Evolutionary conservation across 2,888 invertebrate species (phyloP).

Genomic region (Drosophila diplacantha): DNA sequence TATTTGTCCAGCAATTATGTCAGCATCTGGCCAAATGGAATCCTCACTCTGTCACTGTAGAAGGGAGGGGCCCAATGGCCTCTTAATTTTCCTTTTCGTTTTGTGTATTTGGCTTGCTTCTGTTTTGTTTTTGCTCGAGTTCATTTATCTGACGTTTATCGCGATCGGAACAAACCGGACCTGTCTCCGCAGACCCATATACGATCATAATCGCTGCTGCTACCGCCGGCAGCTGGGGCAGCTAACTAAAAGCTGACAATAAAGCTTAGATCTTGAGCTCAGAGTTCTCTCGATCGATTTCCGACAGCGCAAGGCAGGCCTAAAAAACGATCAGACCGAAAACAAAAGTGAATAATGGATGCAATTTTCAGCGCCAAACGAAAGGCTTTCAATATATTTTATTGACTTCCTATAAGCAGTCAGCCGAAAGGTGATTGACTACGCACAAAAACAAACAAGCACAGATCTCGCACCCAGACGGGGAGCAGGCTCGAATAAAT

Average conservation of each 20-base stretch:
- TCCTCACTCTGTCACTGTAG: conserved; percentile 8
- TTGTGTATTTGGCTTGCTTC: conserved; percentile 49
- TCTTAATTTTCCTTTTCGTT: conserved; percentile 24
- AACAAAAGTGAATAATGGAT: conserved; percentile 42
- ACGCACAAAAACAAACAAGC: conserved; percentile 42
- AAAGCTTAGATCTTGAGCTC: conserved; percentile 61
- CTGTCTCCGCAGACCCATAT: conserved; percentile 64
- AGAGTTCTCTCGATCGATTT: conserved; percentile 60
- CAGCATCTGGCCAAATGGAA: conserved; percentile 28
- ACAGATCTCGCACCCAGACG: conserved; percentile 16
- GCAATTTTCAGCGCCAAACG: conserved; percentile 42
- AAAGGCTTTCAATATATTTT: conserved; percentile 55
- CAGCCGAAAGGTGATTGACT: conserved; percentile 66
- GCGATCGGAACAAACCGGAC: conserved; percentile 66
- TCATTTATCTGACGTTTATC: conserved; percentile 68
- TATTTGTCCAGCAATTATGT: conserved; percentile 39
- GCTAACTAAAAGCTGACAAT: conserved; percentile 47
- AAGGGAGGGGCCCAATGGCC: conserved; percentile 37
- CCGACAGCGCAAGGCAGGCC: conserved; percentile 67
- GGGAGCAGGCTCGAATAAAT: conserved; percentile 9
- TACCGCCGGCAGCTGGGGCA: conserved; percentile 47
- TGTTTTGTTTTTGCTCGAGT: conserved; percentile 50
- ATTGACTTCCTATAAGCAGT: conserved; percentile 66
- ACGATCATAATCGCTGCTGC: conserved; percentile 64
- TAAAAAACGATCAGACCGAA: conserved; percentile 31